Evolutionary conservation across 1,140 invertebrate genomes (phyloP), one percentile per base, ranked within the genome.

Genomic region (Cardiocondyla obscurior): DNA sequence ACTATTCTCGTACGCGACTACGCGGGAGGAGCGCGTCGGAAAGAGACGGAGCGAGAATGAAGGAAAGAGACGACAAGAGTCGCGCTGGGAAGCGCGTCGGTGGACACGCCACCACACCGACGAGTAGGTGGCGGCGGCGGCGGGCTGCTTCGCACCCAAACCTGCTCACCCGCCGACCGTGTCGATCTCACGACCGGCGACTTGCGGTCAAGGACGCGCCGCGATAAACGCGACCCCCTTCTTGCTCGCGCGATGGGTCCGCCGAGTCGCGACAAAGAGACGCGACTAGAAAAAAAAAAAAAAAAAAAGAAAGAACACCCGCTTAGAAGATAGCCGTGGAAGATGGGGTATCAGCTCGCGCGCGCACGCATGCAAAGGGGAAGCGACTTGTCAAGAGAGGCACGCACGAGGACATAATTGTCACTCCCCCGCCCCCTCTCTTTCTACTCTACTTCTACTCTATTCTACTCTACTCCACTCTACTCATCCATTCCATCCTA

Each of bases 211-310:
- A 58, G 53, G 60, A 65, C 74, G 33, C 44, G 33, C 72, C 53
- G 44, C 49, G 64, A 25, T 46, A 82, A 67, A 76, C 62, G 30
- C 10, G 22, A 19, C 19, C 25, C 30, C 74, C 74, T 16, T 33
- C 25, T 77, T 1, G 3, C 30, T 6, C 51, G 39, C 53, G 36
- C 8, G n/a, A 51, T 14, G 16, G 46, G 3, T 51, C 12, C 12
- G 12, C 51, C 69, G 53, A 39, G 4, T 1, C 14, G n/a, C 36
- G 74, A 79, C 25, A 87, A 79, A 85, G 77, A 62, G 76, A 74
- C 69, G 28, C 60, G 74, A 67, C 81, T 70, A 64, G 85, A 77
- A 85, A 82, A 82, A 85, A 65, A 16, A n/a, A n/a, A n/a, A n/a
- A n/a, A n/a, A n/a, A n/a, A n/a, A n/a, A n/a, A n/a, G n/a, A n/a